Conservation (phyloP, 2,797 vertebrate genomes). For the Uromys caudimaculatus region DNA sequence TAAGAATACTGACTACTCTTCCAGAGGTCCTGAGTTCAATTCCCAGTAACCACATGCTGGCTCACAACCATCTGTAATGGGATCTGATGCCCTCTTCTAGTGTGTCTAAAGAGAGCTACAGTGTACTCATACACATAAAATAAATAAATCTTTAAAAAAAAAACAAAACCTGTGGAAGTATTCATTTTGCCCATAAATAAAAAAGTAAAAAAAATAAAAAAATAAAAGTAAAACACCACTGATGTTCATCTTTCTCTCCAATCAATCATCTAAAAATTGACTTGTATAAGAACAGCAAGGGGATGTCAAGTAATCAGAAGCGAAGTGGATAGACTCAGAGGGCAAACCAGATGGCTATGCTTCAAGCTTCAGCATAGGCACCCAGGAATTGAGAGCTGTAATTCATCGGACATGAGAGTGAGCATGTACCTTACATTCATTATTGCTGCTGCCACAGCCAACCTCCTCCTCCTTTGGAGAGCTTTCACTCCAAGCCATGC, state of each 20-base stretch:
- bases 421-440: fast-evolving
- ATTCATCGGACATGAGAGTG: neutral
- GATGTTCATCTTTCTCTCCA: neutral
- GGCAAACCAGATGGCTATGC: neutral
- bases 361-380: neutral
- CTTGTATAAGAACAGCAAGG: neutral
- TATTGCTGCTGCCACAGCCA: fast-evolving
- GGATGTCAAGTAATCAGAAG: neutral
- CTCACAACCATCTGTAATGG: too few relatives aligned
- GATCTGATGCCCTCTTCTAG: too few relatives aligned
- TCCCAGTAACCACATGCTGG: too few relatives aligned
- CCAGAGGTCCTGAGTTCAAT: too few relatives aligned
- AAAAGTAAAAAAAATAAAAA: too few relatives aligned
- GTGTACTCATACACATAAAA: too few relatives aligned
- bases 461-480: neutral
- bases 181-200: neutral
- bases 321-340: neutral
- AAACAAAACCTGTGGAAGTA: neutral
- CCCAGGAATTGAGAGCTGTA: neutral
- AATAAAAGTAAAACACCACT: neutral
- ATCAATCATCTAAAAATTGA: neutral
- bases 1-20: too few relatives aligned
- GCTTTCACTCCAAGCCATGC: neutral
- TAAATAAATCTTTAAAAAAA: neutral
- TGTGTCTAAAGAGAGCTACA: too few relatives aligned